phyloP scores from a whole-genome alignment of 2,888 invertebrate genomes.

The Andrena chrysosceles region DNA sequence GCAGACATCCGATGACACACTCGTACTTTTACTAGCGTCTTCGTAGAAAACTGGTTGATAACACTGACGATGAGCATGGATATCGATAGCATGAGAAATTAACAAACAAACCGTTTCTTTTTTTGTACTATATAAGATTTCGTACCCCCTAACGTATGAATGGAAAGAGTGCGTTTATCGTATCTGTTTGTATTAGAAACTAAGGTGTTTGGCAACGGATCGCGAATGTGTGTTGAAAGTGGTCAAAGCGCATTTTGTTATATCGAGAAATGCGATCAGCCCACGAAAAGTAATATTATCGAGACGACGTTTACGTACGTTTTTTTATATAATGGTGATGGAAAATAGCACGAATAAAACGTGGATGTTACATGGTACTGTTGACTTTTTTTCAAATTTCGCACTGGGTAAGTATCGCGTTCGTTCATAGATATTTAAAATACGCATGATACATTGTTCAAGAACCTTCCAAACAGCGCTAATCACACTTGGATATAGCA shows the following conservation, averaged over 20 bases:
- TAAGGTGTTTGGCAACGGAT: constrained; percentile 19
- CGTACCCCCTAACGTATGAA: constrained; percentile 8
- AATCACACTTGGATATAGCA: constrained; percentile 42
- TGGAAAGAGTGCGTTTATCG: constrained; percentile 9
- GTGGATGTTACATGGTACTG: constrained; percentile 2
- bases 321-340: constrained; percentile 24
- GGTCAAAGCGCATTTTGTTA: constrained; percentile 29
- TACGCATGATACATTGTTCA: not conserved
- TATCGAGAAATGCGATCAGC: constrained; percentile 36
- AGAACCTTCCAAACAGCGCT: constrained; percentile 8
- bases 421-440: constrained; percentile 20
- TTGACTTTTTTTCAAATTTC: constrained; percentile 2
- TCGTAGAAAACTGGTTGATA: constrained; percentile 22
- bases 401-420: constrained; percentile 1
- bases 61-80: constrained; percentile 2
- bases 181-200: constrained; percentile 8
- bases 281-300: not conserved
- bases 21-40: not conserved
- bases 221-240: not conserved
- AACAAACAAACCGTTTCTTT: not conserved
- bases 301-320: not conserved
- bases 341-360: constrained; percentile 35
- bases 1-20: not conserved
- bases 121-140: constrained; percentile 6
- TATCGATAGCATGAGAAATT: constrained; percentile 16